Evolutionary conservation across 2,888 invertebrate genomes (phyloP).

Genomic region (Agonopterix heracliana): DNA sequence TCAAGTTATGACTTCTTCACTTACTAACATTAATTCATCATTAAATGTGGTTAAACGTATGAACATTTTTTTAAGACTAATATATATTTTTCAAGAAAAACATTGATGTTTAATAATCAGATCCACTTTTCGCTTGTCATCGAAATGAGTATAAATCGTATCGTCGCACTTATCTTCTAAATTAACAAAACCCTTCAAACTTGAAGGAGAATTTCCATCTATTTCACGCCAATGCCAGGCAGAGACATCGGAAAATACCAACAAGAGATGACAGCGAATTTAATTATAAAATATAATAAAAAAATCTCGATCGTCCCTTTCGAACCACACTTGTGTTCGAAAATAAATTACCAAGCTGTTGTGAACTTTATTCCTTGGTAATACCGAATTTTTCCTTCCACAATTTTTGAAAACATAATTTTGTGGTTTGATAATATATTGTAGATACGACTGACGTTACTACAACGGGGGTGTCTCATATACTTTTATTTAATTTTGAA

Average conservation of each 20-base stretch:
- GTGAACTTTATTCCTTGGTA: constrained; percentile 35
- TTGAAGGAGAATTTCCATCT: constrained; percentile 50
- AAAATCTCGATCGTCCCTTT: constrained; percentile 65
- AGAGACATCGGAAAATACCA: constrained; percentile 53
- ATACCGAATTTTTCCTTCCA: constrained; percentile 21
- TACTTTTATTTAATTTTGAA: constrained; percentile 54
- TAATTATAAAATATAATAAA: constrained; percentile 75
- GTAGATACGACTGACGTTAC: constrained; percentile 64
- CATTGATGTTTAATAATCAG: too few relatives aligned
- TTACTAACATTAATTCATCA: too few relatives aligned
- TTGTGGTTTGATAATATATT: constrained; percentile 58
- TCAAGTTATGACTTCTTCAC: too few relatives aligned
- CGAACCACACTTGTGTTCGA: constrained; percentile 35
- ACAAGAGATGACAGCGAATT: constrained; percentile 71
- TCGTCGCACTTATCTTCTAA: constrained; percentile 13
- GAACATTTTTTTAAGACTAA: too few relatives aligned
- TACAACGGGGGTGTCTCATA: constrained; percentile 63
- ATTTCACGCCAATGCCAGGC: constrained; percentile 65
- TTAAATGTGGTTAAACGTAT: too few relatives aligned
- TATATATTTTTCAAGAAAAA: too few relatives aligned
- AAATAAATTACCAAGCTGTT: constrained; percentile 40
- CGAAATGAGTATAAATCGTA: too few relatives aligned
- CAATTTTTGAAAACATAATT: constrained; percentile 25
- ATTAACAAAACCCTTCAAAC: constrained; percentile 53
- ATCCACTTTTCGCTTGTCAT: too few relatives aligned